Evolutionary conservation across 2,797 vertebrate species (phyloP), one percentile per base, ranked within the genome.

Genomic region (Gallinago nigripennis): DNA sequence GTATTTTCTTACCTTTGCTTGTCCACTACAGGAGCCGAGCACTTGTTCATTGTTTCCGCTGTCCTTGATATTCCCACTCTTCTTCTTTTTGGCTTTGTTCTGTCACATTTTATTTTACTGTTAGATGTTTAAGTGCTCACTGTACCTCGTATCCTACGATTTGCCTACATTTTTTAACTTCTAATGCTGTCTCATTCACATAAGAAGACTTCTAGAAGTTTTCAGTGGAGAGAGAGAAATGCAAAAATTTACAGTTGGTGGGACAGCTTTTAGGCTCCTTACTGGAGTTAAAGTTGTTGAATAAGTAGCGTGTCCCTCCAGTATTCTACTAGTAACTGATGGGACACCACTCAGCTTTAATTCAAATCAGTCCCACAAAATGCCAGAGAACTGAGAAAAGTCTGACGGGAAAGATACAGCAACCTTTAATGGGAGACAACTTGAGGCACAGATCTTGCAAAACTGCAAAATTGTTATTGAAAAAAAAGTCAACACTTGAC

Each of bases 1-100:
- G 41, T 81, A 37, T 68, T 95, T 94, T 94, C 73, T 77, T 86
- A 91, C 28, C 43, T 35, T 83, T 87, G 68, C 70, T 83, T 88
- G 56, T 88, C 66, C 53, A 43, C 48, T 88, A 71, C 27, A 94
- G 41, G 70, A 92, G 53, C 43, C 48, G 88, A 64, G 48, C 58
- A 88, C 80, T 84, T 82, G 90, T 68, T 94, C 48, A 27, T 84
- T 86, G 82, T 92, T 94, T 94, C 66, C 4, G 13, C 88, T 92
- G 20, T 88, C 70, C 77, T 94, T 66, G 43, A 64, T 83, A 71
- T 37, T 75, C 53, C 33, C 20, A 35, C 46, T 80, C 28, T 81
- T 73, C 78, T 58, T 87, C 51, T 65, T 73, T 91, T 80, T 82
- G n/a, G 37, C 79, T 92, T 87, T 85, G 54, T 86, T 88, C 82